Evolutionary conservation across 1,140 invertebrate species (phyloP).

Genomic region (Cherax destructor): DNA sequence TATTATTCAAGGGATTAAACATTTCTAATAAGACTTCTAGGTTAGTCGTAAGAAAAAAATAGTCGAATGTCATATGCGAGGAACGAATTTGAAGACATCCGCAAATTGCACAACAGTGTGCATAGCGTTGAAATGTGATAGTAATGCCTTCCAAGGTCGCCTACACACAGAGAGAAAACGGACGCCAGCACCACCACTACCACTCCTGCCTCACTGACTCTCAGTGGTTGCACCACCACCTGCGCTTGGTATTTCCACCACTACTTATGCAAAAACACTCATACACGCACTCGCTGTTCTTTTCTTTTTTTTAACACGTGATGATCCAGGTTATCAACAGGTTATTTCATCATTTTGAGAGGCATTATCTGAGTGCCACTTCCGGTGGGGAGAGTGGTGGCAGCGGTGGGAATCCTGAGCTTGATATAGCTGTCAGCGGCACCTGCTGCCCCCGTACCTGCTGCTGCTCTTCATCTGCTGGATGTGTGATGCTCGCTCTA

Average conservation of each 20-base stretch:
- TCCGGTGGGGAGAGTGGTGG: neutral
- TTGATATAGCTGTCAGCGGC: too few relatives aligned
- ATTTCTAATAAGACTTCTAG: too few relatives aligned
- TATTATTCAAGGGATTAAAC: too few relatives aligned
- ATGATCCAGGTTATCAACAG: conserved; percentile 1
- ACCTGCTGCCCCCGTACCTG: too few relatives aligned
- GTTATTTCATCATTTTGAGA: neutral
- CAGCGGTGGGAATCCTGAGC: too few relatives aligned
- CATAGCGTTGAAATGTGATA: conserved; percentile 18
- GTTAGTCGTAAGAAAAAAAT: too few relatives aligned
- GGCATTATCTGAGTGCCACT: neutral
- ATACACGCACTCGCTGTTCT: neutral
- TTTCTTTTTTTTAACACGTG: neutral
- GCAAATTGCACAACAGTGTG: neutral
- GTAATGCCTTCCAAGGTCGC: conserved; percentile 20
- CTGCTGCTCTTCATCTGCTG: too few relatives aligned
- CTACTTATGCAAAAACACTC: neutral
- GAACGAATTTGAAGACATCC: neutral
- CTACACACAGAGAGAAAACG: conserved; percentile 15
- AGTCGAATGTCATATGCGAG: too few relatives aligned
- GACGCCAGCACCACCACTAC: neutral
- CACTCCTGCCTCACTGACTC: too few relatives aligned
- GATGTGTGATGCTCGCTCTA: too few relatives aligned
- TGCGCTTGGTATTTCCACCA: neutral
- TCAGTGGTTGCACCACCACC: conserved; percentile 7